These are phyloP conservation scores for Parazoanthus darwini DNA, from an alignment of 92 coral and sea anemone species.

Conservation along the genomic window DNA sequence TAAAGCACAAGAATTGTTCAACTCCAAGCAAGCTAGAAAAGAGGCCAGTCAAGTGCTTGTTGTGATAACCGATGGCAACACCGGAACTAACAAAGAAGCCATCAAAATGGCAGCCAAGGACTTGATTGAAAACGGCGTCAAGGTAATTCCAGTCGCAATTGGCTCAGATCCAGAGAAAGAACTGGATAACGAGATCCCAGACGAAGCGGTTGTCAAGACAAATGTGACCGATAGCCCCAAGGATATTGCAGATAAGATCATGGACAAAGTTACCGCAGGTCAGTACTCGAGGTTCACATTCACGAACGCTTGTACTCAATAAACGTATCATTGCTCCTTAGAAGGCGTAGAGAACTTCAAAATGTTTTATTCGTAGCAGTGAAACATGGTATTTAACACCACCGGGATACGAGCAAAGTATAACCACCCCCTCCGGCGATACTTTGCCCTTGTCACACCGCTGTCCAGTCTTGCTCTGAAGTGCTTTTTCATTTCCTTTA, in stretches of 20 bases:
- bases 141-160: constrained; percentile 81
- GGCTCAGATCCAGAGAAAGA: constrained; percentile 70
- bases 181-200: constrained; percentile 64
- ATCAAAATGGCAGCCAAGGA: constrained; percentile 65
- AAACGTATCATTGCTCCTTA: background rate
- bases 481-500: too few relatives aligned
- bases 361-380: background rate
- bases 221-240: constrained; percentile 55
- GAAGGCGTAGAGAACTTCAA: background rate
- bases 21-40: constrained; percentile 59
- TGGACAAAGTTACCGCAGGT: constrained; percentile 35
- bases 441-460: background rate
- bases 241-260: constrained; percentile 54
- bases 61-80: constrained; percentile 73
- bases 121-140: constrained; percentile 52
- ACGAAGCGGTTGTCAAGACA: constrained; percentile 61
- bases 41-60: constrained; percentile 85
- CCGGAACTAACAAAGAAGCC: constrained; percentile 73
- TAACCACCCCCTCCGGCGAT: background rate
- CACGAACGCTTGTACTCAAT: background rate
- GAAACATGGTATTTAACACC: background rate
- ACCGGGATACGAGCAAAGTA: too few relatives aligned
- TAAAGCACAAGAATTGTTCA: constrained; percentile 68
- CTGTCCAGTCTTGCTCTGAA: background rate
- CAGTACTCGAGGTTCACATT: background rate